A percentile compares a stretch with the other conserved stretches of the same genome.
Conservation (phyloP, 2,797 vertebrate genomes). For the Coccyzus lansbergi region DNA sequence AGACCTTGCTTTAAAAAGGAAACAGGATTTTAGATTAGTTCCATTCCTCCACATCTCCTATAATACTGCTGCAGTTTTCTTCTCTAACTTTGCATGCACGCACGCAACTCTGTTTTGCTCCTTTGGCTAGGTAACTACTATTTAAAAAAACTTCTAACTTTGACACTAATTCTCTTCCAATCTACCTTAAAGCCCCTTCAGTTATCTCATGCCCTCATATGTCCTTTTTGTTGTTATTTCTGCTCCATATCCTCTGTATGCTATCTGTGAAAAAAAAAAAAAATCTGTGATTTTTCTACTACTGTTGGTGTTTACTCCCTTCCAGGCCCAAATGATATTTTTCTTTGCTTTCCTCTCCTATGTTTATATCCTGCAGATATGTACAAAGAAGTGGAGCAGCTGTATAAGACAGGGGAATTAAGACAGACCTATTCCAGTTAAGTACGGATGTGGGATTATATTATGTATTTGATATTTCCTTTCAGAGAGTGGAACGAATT, state of each 20-base stretch:
- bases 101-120: background rate
- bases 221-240: background rate
- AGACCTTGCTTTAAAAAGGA: background rate
- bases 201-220: background rate
- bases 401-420: background rate
- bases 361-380: background rate
- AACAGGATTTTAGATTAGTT: background rate
- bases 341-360: background rate
- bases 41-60: background rate
- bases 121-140: background rate
- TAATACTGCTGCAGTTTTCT: background rate
- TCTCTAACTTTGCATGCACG: background rate
- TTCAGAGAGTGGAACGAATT: background rate
- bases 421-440: background rate
- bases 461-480: background rate
- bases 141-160: background rate
- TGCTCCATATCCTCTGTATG: background rate
- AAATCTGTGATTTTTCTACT: background rate
- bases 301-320: background rate
- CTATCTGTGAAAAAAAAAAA: background rate
- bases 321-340: background rate
- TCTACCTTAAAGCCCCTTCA: background rate
- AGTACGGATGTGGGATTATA: background rate
- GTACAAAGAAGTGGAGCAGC: background rate
- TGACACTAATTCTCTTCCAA: background rate